Conservation (phyloP, 1,140 invertebrate genomes). For the Thaumatotibia leucotreta region DNA sequence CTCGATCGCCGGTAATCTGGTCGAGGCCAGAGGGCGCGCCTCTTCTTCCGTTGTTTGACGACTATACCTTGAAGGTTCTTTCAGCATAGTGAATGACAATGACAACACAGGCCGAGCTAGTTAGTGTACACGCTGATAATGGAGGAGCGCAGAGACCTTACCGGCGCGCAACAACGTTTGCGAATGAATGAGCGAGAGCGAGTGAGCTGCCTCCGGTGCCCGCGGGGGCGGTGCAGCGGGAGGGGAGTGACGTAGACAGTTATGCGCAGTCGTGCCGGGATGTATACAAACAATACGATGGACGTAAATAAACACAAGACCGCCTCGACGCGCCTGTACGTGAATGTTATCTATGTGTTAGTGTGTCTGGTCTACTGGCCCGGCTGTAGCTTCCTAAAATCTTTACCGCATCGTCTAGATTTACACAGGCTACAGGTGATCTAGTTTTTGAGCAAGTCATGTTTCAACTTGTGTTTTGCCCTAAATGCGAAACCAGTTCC, state of each 20-base stretch:
- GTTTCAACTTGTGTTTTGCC: background rate
- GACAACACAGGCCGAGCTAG: slow-evolving; percentile 15
- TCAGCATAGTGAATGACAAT: slow-evolving; percentile 63
- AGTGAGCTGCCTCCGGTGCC: slow-evolving; percentile 60
- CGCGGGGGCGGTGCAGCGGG: slow-evolving; percentile 41
- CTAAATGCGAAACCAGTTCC: background rate
- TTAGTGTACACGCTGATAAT: slow-evolving; percentile 25
- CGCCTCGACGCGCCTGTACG: slow-evolving; percentile 23
- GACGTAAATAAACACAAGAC: slow-evolving; percentile 75
- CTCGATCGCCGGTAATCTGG: slow-evolving; percentile 65
- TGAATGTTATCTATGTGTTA: slow-evolving; percentile 10
- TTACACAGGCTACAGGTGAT: slow-evolving; percentile 3
- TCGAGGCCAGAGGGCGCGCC: slow-evolving; percentile 47
- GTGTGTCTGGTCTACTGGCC: slow-evolving; percentile 13
- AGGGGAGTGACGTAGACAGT: slow-evolving; percentile 62
- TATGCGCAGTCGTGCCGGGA: slow-evolving; percentile 72
- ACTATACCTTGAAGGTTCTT: slow-evolving; percentile 59
- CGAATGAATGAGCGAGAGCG: slow-evolving; percentile 73
- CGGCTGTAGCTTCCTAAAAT: slow-evolving; percentile 10
- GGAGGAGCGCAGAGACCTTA: slow-evolving; percentile 47
- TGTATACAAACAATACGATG: slow-evolving; percentile 76
- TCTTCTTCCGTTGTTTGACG: slow-evolving; percentile 52
- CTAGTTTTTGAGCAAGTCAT: background rate
- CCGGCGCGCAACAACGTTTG: slow-evolving; percentile 59
- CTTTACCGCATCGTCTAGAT: slow-evolving; percentile 4